phyloP scores from a whole-genome alignment of 2,113 vertebrate genomes.

The Oncorhynchus keta region DNA sequence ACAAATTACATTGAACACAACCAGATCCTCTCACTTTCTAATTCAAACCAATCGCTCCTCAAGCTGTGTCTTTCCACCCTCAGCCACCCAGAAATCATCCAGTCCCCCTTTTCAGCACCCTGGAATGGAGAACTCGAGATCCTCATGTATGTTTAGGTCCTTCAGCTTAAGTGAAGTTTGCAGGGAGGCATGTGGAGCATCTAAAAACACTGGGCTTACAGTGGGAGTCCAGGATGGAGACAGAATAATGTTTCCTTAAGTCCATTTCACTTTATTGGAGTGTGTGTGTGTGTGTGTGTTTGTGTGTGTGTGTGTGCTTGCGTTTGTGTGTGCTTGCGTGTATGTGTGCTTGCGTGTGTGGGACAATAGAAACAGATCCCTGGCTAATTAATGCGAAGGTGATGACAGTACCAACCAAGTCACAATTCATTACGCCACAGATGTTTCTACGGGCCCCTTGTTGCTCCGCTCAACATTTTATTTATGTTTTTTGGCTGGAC shows the following conservation, averaged over 20 bases:
- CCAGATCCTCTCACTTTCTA: slow-evolving; percentile 41
- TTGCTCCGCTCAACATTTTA: slow-evolving; percentile 54
- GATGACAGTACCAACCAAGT: slow-evolving; percentile 70
- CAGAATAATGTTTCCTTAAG: slow-evolving; percentile 18
- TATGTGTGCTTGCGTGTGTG: background rate
- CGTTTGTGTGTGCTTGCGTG: background rate
- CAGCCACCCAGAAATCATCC: slow-evolving; percentile 1
- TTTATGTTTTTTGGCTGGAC: slow-evolving; percentile 78
- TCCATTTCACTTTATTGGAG: background rate
- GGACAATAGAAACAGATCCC: slow-evolving; percentile 56
- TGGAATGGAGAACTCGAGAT: slow-evolving; percentile 9
- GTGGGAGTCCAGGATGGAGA: slow-evolving; percentile 16
- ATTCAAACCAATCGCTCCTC: slow-evolving; percentile 51
- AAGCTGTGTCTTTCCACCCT: slow-evolving; percentile 18
- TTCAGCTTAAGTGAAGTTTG: background rate
- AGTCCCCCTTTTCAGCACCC: slow-evolving; percentile 12
- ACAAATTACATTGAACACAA: slow-evolving; percentile 39
- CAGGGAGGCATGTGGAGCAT: background rate
- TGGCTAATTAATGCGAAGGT: slow-evolving; percentile 64
- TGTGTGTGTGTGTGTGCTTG: background rate
- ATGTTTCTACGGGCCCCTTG: slow-evolving; percentile 70
- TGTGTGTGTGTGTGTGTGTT: background rate
- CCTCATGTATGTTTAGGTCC: background rate
- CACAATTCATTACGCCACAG: slow-evolving; percentile 73
- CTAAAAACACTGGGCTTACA: slow-evolving; percentile 8